Percentiles rank a stretch among this genome's conserved stretches.
Conservation (phyloP, 1,140 invertebrate genomes). For the Sminthurinus signatus region DNA sequence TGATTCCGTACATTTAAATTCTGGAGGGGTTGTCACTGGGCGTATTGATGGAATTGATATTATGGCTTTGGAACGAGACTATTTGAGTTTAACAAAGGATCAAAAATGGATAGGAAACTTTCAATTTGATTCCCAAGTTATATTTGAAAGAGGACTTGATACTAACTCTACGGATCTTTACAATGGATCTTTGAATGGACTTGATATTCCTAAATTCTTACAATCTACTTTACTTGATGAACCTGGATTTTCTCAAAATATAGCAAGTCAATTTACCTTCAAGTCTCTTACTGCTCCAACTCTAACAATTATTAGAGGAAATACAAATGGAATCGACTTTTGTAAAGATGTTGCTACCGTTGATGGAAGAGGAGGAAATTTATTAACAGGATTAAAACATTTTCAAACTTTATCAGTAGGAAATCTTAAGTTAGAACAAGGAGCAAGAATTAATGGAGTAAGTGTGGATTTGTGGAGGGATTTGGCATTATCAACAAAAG, state of each 20-base stretch:
- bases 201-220: constrained; percentile 1
- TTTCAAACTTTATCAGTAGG: not conserved
- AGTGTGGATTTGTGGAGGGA: not conserved
- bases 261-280: not conserved
- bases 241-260: not conserved
- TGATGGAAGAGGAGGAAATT: not conserved
- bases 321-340: not conserved
- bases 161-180: not conserved
- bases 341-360: not conserved
- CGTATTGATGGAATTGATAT: constrained; percentile 12
- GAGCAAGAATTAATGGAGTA: not conserved
- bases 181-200: constrained; percentile 7
- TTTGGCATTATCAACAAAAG: not conserved
- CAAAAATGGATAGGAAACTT: constrained; percentile 16
- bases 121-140: not conserved
- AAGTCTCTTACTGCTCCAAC: too few relatives aligned
- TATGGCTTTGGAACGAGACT: not conserved
- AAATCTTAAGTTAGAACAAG: not conserved
- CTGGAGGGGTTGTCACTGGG: not conserved
- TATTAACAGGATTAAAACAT: not conserved
- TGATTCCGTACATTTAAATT: not conserved
- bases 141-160: not conserved
- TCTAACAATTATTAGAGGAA: not conserved
- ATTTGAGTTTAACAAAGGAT: constrained; percentile 11
- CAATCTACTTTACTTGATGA: not conserved